phyloP scores from a whole-genome alignment of 2,888 invertebrate species.

The Entomobrya proxima region DNA sequence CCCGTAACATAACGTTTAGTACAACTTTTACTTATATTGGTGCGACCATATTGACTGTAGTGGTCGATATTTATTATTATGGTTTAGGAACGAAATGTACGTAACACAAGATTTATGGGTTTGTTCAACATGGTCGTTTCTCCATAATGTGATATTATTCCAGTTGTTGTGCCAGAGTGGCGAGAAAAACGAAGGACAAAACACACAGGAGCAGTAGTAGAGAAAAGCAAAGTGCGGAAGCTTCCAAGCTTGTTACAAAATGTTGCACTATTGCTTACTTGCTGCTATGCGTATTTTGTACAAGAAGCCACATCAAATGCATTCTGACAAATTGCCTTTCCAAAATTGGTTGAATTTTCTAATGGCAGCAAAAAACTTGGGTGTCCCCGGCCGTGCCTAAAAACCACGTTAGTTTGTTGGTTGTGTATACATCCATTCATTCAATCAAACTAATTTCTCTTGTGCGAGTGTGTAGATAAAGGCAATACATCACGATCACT shows the following conservation, averaged over 20 bases:
- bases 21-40: background rate
- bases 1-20: conserved; percentile 54
- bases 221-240: no score
- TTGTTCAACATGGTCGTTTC: conserved; percentile 26
- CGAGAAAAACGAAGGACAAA: background rate
- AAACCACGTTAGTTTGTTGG: background rate
- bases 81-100: background rate
- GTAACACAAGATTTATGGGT: conserved; percentile 41
- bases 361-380: conserved; percentile 17
- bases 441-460: conserved; percentile 56
- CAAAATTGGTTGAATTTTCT: conserved; percentile 47
- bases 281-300: no score
- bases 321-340: conserved; percentile 53
- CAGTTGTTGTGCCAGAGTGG: no score
- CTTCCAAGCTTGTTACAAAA: no score
- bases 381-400: background rate
- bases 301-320: conserved; percentile 35
- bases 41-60: no score
- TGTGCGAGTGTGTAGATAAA: background rate
- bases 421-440: conserved; percentile 42
- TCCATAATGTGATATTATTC: background rate
- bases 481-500: conserved; percentile 12
- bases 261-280: no score
- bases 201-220: background rate
- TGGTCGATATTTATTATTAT: background rate